A percentile compares a stretch with the other conserved stretches of the same genome.
Conservation (phyloP, 2,797 vertebrate species). For the Helicolenus hilgendorfi region DNA sequence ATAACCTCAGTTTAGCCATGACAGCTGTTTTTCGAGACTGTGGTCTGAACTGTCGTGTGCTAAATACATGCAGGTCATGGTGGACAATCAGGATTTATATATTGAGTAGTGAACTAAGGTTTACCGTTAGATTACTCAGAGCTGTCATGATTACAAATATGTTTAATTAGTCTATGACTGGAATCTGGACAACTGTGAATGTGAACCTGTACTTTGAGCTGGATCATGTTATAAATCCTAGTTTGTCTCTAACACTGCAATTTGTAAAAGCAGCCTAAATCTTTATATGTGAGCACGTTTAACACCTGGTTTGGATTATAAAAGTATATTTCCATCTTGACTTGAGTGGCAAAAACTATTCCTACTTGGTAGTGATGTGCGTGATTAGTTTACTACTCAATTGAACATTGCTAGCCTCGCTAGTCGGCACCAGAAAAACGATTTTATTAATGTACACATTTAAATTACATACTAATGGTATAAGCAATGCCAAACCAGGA, state of each 20-base stretch:
- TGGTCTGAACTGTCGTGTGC: slow-evolving; percentile 12
- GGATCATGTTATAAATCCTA: not conserved
- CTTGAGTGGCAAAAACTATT: not conserved
- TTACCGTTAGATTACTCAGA: not conserved
- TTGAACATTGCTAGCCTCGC: too few species aligned
- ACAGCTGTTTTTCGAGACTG: slow-evolving; percentile 43
- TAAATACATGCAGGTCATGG: not conserved
- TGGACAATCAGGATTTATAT: not conserved
- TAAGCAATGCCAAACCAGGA: too few species aligned
- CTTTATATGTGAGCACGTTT: not conserved
- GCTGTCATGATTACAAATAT: not conserved
- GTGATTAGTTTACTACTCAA: too few species aligned
- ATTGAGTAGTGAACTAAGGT: not conserved
- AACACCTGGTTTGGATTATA: not conserved
- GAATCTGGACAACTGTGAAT: not conserved
- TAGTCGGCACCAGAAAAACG: too few species aligned
- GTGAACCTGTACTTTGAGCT: not conserved
- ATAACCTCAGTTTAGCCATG: slow-evolving; percentile 36
- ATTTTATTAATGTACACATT: too few species aligned
- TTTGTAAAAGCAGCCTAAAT: not conserved
- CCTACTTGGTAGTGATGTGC: not conserved
- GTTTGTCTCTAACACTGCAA: not conserved
- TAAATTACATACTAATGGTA: too few species aligned
- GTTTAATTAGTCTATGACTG: not conserved
- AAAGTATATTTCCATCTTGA: not conserved